A percentile compares a stretch with the other conserved stretches of the same genome.
These are phyloP conservation scores for Drosophila borealis DNA, from an alignment of 2,888 invertebrate species.

Conservation along the genomic window DNA sequence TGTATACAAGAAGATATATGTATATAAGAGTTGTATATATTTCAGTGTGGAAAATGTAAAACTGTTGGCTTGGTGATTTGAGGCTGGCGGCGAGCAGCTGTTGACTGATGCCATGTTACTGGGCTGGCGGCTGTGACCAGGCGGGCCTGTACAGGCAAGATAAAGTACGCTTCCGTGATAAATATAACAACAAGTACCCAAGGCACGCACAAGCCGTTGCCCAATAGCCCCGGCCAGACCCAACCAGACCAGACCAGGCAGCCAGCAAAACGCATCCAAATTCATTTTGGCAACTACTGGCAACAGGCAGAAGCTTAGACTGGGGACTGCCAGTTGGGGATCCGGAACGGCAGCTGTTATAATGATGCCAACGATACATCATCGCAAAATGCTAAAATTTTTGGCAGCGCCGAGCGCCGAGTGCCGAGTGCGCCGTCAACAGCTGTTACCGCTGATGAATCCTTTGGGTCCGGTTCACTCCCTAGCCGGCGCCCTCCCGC, in stretches of 20 bases:
- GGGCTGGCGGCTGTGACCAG: constrained; percentile 11
- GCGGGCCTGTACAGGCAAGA: constrained; percentile 57
- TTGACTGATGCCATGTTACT: constrained; percentile 64
- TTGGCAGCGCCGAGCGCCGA: constrained; percentile 57
- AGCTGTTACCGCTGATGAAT: constrained; percentile 80
- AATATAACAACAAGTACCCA: constrained; percentile 81
- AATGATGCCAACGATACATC: constrained; percentile 81
- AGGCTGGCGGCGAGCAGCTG: constrained; percentile 55
- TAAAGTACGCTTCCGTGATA: constrained; percentile 77
- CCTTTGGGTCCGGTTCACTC: constrained; percentile 74
- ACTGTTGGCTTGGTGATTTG: constrained; percentile 62
- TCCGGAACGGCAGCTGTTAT: constrained; percentile 73
- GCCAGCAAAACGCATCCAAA: constrained; percentile 70
- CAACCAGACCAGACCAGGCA: constrained; percentile 32
- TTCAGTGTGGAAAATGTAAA: constrained; percentile 55
- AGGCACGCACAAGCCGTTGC: constrained; percentile 77
- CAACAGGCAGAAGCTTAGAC: constrained; percentile 5
- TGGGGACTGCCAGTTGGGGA: constrained; percentile 47
- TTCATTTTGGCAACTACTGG: constrained; percentile 54
- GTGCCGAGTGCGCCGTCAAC: constrained; percentile 62
- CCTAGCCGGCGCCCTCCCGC: background rate
- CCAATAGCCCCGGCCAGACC: constrained; percentile 41
- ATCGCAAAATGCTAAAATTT: constrained; percentile 81
- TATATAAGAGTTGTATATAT: constrained; percentile 32
- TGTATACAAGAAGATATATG: constrained; percentile 19